phyloP scores from a whole-genome alignment of 2,113 vertebrate species.

The Ammodytes dubius region DNA sequence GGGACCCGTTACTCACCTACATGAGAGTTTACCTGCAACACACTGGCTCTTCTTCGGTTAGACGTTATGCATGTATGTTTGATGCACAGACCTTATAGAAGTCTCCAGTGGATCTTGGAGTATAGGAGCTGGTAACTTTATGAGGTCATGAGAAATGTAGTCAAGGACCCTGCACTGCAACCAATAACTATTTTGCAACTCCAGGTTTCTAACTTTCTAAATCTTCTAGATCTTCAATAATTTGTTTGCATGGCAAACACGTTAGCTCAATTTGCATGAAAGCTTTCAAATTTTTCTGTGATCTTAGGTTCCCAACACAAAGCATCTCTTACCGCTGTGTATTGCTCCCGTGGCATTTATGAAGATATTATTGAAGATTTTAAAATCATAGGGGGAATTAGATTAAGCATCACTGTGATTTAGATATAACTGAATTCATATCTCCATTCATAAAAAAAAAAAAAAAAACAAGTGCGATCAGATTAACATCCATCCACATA shows the following conservation, averaged over 20 bases:
- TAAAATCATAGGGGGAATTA: conserved; percentile 10
- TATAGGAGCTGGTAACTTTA: conserved; percentile 19
- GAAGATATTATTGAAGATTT: not conserved
- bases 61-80: conserved; percentile 1
- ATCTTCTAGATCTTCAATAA: not conserved
- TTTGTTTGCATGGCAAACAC: not conserved
- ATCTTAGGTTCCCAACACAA: not conserved
- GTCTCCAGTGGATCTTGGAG: not conserved
- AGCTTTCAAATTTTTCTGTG: not conserved
- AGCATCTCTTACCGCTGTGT: not conserved
- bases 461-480: conserved; percentile 24
- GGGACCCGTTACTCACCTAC: conserved; percentile 41
- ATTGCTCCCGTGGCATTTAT: not conserved
- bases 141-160: conserved; percentile 9
- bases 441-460: conserved; percentile 6
- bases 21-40: conserved; percentile 14
- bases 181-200: conserved; percentile 39
- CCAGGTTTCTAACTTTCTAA: conserved; percentile 8
- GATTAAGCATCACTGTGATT: conserved; percentile 34
- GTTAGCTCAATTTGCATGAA: conserved; percentile 19
- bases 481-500: conserved; percentile 33
- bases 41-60: not conserved
- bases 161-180: conserved; percentile 17
- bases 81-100: conserved; percentile 19
- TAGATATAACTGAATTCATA: not conserved